Conservation (phyloP, 1,140 invertebrate species). For the Acromyrmex heyeri region DNA sequence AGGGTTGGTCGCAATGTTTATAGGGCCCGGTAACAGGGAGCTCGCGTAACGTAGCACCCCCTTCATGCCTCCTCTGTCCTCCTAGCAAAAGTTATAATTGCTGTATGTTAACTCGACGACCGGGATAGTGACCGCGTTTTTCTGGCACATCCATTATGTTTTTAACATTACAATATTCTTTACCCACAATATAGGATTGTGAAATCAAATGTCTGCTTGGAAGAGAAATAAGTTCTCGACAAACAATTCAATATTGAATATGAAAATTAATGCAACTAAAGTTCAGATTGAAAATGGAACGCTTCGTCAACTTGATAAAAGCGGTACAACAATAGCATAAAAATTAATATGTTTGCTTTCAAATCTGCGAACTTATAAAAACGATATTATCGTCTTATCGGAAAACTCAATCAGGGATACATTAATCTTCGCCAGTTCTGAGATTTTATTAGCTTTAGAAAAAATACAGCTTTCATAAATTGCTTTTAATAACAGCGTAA, state of each 20-base stretch:
- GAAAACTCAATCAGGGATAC: neutral
- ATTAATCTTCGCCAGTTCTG: conserved; percentile 4
- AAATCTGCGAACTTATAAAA: neutral
- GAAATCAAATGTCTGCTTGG: neutral
- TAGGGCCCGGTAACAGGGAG: conserved; percentile 67
- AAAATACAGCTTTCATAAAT: neutral
- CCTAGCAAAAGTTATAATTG: conserved; percentile 84
- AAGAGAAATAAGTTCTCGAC: neutral
- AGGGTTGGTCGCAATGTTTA: conserved; percentile 77
- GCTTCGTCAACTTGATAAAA: neutral
- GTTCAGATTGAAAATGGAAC: neutral
- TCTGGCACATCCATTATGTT: conserved; percentile 2
- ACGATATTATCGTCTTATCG: neutral
- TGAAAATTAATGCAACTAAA: neutral
- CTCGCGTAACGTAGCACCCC: conserved; percentile 38
- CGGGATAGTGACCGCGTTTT: conserved; percentile 31
- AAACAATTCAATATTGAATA: neutral
- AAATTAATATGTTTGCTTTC: conserved; percentile 13
- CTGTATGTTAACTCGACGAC: conserved; percentile 76
- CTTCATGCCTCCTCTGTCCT: conserved; percentile 45
- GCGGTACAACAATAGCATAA: neutral
- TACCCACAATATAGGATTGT: neutral
- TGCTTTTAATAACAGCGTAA: conserved; percentile 12
- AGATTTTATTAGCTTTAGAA: neutral
- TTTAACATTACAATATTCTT: conserved; percentile 18